Evolutionary conservation across 2,797 vertebrate species (phyloP), one percentile per base, ranked within the genome.

Genomic region (Geotrypetes seraphini): DNA sequence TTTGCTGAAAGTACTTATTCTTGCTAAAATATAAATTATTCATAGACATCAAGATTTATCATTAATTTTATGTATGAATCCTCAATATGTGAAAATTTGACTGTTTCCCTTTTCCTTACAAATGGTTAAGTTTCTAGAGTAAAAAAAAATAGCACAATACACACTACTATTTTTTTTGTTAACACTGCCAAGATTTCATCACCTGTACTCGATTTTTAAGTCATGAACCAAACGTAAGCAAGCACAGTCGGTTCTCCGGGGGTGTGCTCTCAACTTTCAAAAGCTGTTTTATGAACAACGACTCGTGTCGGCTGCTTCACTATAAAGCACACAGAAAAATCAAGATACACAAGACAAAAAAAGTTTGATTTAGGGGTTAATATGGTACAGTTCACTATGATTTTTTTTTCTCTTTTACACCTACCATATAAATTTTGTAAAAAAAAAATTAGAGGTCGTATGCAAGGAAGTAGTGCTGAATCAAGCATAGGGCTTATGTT

Each of bases 281-380:
- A 92, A 97, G 94, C 88, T 90, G 94, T 96, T 96, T 95, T 96
- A 97, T 95, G 92, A 96, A 96, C 95, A 97, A 99, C 92, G 93
- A 99, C 88, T 95, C 89, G 78, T 89, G 94, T 88, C 90, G 91
- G 89, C 93, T 91, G 94, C 94, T 97, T 95, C 94, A 94, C 95
- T 99, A 99, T 83, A 97, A 99, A 99, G 93, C 94, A 99, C 95
- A 98, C 93, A 99, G 90, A 95, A 91, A 98, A 96, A 99, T 97
- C 90, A 95, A 96, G 92, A 99, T 97, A 97, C 93, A 99, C 88
- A 97, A 94, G 93, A 96, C 88, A 95, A 86, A 86, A 87, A 85
- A 89, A 96, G 91, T 91, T 96, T 90, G 91, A 94, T 94, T 97
- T 87, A 85, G 80, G 89, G 83, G 82, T 91, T 87, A 89, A 89